Conservation (phyloP, 1,140 invertebrate species). For the Saccostrea echinata region DNA sequence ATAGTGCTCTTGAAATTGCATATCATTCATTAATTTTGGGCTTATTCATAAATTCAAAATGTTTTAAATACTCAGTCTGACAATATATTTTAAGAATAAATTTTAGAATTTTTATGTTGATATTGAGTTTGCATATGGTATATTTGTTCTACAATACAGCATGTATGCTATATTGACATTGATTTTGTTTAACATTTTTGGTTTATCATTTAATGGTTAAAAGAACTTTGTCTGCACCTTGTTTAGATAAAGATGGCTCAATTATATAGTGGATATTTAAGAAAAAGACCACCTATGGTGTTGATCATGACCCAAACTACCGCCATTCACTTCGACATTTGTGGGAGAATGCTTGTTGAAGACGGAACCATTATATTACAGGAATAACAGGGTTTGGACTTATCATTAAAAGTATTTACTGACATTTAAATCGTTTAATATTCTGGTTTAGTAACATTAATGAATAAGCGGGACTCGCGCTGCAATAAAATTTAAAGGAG, state of each 20-base stretch:
- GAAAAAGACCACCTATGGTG: not conserved
- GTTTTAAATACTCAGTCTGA: too few relatives aligned
- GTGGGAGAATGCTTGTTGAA: not conserved
- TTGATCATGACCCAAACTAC: not conserved
- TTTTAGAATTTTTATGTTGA: too few relatives aligned
- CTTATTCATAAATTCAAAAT: too few relatives aligned
- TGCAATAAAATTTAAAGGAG: not conserved
- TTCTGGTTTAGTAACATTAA: constrained; percentile 3
- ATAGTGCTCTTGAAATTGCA: too few relatives aligned
- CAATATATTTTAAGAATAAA: too few relatives aligned
- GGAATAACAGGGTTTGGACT: not conserved
- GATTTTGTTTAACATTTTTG: not conserved
- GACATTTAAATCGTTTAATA: constrained; percentile 45
- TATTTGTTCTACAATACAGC: too few relatives aligned
- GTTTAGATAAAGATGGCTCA: not conserved
- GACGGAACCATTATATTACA: not conserved
- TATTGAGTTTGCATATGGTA: too few relatives aligned
- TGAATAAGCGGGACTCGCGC: not conserved
- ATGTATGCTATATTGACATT: too few relatives aligned
- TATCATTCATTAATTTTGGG: too few relatives aligned
- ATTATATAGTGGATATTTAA: not conserved
- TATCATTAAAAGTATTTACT: constrained; percentile 7
- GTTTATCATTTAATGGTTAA: not conserved
- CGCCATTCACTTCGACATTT: constrained; percentile 2
- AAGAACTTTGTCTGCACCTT: not conserved